Conservation (phyloP, 2,797 vertebrate genomes). For the Anas bahamensis region DNA sequence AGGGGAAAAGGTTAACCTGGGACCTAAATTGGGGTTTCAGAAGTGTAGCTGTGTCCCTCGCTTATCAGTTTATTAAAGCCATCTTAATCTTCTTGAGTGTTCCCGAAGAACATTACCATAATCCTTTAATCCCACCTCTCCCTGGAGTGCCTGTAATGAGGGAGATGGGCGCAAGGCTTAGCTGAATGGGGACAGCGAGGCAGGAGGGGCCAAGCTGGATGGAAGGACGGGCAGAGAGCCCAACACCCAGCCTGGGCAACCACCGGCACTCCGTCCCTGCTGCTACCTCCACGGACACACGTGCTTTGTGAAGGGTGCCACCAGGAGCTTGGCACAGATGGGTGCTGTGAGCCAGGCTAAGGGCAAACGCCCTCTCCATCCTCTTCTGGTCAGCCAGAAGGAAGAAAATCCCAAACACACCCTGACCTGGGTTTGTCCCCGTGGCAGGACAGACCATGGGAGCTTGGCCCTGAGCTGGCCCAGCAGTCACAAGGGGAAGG, state of each 20-base stretch:
- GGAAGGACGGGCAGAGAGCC: not conserved
- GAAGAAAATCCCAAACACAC: not conserved
- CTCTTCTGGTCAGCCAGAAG: not conserved
- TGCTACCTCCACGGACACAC: fast-evolving
- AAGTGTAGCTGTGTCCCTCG: slow-evolving; percentile 39
- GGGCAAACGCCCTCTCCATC: not conserved
- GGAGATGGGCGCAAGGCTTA: slow-evolving; percentile 58
- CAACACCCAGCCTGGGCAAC: not conserved
- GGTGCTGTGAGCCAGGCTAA: fast-evolving
- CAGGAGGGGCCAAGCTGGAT: slow-evolving; percentile 10
- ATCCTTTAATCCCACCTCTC: slow-evolving; percentile 75
- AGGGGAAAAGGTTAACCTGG: slow-evolving; percentile 52
- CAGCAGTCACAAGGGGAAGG: not conserved
- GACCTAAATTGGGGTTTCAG: slow-evolving; percentile 61
- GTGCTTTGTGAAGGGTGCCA: not conserved
- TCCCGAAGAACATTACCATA: slow-evolving; percentile 73
- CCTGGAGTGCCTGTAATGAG: slow-evolving; percentile 68
- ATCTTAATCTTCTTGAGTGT: slow-evolving; percentile 68
- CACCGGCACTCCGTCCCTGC: not conserved
- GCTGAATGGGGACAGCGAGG: slow-evolving; percentile 55
- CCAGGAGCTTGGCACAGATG: not conserved
- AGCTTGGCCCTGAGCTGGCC: not conserved
- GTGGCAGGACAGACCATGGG: not conserved
- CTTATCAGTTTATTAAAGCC: slow-evolving; percentile 73
- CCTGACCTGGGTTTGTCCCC: not conserved